Evolutionary conservation across 2,797 vertebrate genomes (phyloP), one percentile per base, ranked within the genome.

Genomic region (Toxotes lorentzi): DNA sequence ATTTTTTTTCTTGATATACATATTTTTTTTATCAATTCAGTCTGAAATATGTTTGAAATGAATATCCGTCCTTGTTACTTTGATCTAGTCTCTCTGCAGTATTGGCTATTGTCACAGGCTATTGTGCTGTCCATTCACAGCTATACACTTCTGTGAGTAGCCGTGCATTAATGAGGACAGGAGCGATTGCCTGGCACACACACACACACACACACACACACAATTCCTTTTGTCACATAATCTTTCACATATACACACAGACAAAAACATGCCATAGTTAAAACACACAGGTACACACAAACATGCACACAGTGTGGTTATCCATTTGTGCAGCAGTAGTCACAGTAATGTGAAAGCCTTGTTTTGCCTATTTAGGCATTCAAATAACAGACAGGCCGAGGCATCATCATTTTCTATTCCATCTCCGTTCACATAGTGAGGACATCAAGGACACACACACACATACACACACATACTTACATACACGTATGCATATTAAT

Each of bases 331-430:
- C 27, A 19, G 34, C 53, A 21, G 27, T 35, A 4, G 14, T 47
- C 27, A 35, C 2, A 59, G 16, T 47, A 34, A 41, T 30, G 12
- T 53, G 48, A n/a, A n/a, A 41, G 58, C 38, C 30, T 35, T 64
- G 53, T 82, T 91, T 35, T 81, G 84, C 89, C 85, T 92, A 75
- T 94, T 93, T 91, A 88, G 85, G 56, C 89, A 67, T 95, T 89
- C 92, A 95, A 94, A 90, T 86, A 94, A 89, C 92, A 86, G 38
- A 58, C 83, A 84, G 89, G n/a, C n/a, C n/a, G n/a, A 88, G 89
- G 93, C 95, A 89, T 89, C 73, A 93, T 94, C 82, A 41, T 58
- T 27, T 92, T 93, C 85, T 93, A 90, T 78, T 82, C 86, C 80
- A 59, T 59, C 7, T 24, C 35, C 63, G 91, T 56, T 38, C 45